Conservation (phyloP, 2,797 vertebrate genomes). For the Hafferia zeledoni region DNA sequence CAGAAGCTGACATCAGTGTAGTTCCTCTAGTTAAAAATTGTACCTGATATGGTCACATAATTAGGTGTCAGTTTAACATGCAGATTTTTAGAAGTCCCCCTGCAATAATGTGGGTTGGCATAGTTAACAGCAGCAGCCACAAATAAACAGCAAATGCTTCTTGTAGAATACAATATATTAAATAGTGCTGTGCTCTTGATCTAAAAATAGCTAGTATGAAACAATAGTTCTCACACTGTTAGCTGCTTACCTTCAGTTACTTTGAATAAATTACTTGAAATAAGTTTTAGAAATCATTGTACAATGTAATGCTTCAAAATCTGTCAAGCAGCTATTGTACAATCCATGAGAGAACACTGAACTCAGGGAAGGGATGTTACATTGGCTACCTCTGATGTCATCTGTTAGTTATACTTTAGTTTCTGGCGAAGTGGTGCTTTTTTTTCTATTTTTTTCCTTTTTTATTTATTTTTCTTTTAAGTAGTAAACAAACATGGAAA, state of each 20-base stretch:
- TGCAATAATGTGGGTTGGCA: neutral
- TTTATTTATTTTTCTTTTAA: neutral
- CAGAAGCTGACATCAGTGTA: neutral
- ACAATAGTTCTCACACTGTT: neutral
- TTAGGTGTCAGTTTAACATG: neutral
- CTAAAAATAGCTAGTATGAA: neutral
- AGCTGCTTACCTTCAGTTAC: neutral
- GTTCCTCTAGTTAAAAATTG: neutral
- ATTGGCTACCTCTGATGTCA: neutral
- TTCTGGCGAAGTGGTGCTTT: neutral
- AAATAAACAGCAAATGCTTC: neutral
- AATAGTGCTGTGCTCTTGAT: conserved; percentile 4
- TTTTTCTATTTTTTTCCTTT: too few relatives aligned
- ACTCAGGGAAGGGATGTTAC: neutral
- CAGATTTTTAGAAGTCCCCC: neutral
- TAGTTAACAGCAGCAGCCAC: neutral
- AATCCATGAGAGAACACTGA: neutral
- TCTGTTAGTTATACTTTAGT: neutral
- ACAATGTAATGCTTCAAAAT: neutral
- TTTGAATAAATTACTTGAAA: neutral
- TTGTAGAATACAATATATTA: neutral
- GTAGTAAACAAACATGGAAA: neutral
- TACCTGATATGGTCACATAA: neutral
- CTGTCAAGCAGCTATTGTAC: neutral
- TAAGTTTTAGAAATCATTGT: neutral